These are phyloP conservation scores for Artibeus lituratus DNA, from an alignment of 2,797 vertebrate species.

Conservation along the genomic window DNA sequence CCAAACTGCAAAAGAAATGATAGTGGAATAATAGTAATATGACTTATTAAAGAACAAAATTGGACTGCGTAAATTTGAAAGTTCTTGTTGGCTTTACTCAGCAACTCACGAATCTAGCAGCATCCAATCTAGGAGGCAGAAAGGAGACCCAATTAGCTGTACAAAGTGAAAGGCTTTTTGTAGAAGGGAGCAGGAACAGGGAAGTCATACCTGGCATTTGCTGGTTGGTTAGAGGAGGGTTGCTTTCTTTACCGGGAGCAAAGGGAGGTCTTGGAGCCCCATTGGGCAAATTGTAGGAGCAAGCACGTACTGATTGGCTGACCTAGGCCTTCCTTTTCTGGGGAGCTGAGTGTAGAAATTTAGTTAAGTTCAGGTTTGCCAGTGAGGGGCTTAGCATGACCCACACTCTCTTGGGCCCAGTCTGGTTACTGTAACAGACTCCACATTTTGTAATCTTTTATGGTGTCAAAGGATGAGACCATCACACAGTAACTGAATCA, in stretches of 20 bases:
- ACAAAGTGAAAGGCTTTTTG: not conserved
- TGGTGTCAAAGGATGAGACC: not conserved
- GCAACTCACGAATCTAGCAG: not conserved
- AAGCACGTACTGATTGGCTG: not conserved
- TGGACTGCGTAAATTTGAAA: not conserved
- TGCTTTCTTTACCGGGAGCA: not conserved
- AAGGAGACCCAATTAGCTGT: not conserved
- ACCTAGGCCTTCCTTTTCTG: not conserved
- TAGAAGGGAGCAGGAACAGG: not conserved
- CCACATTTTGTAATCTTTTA: not conserved
- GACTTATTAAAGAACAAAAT: not conserved
- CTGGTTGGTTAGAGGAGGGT: not conserved
- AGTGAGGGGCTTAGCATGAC: not conserved
- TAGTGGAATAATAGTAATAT: not conserved
- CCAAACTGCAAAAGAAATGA: not conserved
- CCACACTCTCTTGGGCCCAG: not conserved
- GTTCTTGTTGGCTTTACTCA: not conserved
- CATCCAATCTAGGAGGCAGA: not conserved
- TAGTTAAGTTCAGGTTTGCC: not conserved
- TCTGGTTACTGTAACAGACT: not conserved
- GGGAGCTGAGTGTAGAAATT: not conserved
- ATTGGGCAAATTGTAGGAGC: not conserved
- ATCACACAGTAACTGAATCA: not conserved
- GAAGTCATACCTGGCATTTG: not conserved
- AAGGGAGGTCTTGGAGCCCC: not conserved